phyloP scores from a whole-genome alignment of 2,888 invertebrate species.

The Netelia melanura region DNA sequence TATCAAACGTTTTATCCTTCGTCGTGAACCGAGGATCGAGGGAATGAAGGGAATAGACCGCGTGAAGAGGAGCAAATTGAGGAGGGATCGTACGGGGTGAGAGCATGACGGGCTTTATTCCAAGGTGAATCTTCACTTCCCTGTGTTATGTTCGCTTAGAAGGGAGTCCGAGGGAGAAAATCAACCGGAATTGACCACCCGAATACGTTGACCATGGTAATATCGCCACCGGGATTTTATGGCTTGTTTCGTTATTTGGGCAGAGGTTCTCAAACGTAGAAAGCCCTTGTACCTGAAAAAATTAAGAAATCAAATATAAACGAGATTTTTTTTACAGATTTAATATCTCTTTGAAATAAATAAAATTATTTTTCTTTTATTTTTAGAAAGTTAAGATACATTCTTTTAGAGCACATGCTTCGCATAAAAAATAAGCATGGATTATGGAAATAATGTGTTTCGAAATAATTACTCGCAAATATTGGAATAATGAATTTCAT shows the following conservation, averaged over 20 bases:
- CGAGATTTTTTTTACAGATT: too few species aligned
- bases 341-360: too few species aligned
- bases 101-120: slow-evolving; percentile 21
- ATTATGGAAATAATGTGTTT: too few species aligned
- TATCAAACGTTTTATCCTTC: slow-evolving; percentile 71
- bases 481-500: too few species aligned
- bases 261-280: slow-evolving; percentile 70
- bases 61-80: slow-evolving; percentile 37
- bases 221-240: slow-evolving; percentile 74
- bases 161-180: slow-evolving; percentile 48
- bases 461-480: too few species aligned
- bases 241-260: slow-evolving; percentile 69
- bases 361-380: background rate
- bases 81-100: slow-evolving; percentile 35
- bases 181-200: slow-evolving; percentile 73
- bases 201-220: slow-evolving; percentile 72
- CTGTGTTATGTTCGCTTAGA: background rate
- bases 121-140: slow-evolving; percentile 49
- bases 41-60: slow-evolving; percentile 19
- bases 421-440: slow-evolving; percentile 45
- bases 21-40: slow-evolving; percentile 43
- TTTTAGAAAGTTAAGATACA: background rate
- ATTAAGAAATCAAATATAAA: too few species aligned
- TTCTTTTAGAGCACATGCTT: slow-evolving; percentile 44
- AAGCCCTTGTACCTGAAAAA: too few species aligned